Conservation (phyloP, 2,888 invertebrate species). For the Caenorhabditis panamensis region DNA sequence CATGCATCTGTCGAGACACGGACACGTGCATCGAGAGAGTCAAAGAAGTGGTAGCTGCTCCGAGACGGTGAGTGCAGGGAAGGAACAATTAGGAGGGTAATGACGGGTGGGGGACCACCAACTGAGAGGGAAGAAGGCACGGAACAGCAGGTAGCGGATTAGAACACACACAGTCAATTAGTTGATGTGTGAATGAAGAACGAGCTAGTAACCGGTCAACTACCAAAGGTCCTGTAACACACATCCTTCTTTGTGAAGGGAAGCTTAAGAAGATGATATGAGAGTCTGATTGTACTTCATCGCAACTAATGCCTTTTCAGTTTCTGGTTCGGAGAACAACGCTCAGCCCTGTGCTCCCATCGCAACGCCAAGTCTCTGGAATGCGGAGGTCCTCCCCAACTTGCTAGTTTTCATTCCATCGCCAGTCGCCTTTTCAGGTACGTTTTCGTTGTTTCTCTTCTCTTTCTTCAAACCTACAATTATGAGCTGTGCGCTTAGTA, state of each 20-base stretch:
- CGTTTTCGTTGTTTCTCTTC: background rate
- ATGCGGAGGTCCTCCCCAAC: slow-evolving; percentile 62
- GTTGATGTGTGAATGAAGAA: background rate
- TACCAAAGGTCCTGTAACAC: no score
- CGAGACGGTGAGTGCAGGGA: slow-evolving; percentile 64
- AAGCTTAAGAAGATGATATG: no score
- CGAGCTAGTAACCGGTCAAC: no score
- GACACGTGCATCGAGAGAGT: slow-evolving; percentile 67
- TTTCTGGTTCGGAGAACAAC: slow-evolving; percentile 74
- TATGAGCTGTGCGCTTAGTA: slow-evolving; percentile 5
- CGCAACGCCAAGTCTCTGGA: slow-evolving; percentile 47
- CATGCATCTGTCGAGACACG: slow-evolving; percentile 63
- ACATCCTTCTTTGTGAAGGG: no score
- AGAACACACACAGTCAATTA: slow-evolving; percentile 42
- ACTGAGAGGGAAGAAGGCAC: slow-evolving; percentile 3
- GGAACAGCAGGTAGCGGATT: slow-evolving; percentile 32
- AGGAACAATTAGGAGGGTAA: slow-evolving; percentile 15
- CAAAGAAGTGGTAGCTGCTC: slow-evolving; percentile 66
- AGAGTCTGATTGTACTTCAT: no score
- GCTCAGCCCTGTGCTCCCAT: slow-evolving; percentile 61
- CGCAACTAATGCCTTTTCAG: no score
- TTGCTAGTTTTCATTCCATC: slow-evolving; percentile 66
- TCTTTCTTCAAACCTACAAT: background rate
- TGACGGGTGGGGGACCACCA: background rate
- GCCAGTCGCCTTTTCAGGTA: slow-evolving; percentile 65